phyloP scores from a whole-genome alignment of 2,113 vertebrate genomes.

The Callithrix jacchus region DNA sequence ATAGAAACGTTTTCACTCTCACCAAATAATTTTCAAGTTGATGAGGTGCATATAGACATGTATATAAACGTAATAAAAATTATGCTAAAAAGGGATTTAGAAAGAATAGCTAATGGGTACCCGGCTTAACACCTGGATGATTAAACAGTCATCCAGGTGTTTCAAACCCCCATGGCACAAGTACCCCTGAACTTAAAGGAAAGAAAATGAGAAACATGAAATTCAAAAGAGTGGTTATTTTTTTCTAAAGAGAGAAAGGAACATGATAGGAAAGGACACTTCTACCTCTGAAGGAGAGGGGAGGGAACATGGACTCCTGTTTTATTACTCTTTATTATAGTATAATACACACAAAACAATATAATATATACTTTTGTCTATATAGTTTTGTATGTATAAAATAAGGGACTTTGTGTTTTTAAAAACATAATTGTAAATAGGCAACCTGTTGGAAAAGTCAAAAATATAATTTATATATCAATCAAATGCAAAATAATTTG shows the following conservation, averaged over 20 bases:
- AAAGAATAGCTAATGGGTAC: neutral
- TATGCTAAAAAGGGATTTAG: neutral
- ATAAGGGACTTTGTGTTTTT: constrained; percentile 8
- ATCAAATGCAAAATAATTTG: neutral
- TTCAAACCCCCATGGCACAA: no score
- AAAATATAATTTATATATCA: neutral
- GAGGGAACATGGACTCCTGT: neutral
- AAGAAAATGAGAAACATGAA: neutral
- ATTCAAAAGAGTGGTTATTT: neutral
- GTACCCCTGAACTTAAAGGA: neutral
- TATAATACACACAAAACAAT: neutral
- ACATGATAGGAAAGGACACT: neutral
- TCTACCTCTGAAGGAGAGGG: neutral
- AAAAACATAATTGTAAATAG: neutral
- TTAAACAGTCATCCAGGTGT: no score
- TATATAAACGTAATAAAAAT: neutral
- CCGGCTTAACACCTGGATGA: no score
- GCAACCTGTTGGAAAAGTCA: neutral
- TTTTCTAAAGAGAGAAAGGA: neutral
- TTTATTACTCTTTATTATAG: neutral
- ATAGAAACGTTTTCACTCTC: neutral
- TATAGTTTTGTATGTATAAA: neutral
- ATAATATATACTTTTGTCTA: neutral
- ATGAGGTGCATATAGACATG: neutral
- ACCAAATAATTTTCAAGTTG: neutral